Evolutionary conservation across 2,888 invertebrate species (phyloP), one percentile per base, ranked within the genome.

Genomic region (Zygothrica quintamaculata): DNA sequence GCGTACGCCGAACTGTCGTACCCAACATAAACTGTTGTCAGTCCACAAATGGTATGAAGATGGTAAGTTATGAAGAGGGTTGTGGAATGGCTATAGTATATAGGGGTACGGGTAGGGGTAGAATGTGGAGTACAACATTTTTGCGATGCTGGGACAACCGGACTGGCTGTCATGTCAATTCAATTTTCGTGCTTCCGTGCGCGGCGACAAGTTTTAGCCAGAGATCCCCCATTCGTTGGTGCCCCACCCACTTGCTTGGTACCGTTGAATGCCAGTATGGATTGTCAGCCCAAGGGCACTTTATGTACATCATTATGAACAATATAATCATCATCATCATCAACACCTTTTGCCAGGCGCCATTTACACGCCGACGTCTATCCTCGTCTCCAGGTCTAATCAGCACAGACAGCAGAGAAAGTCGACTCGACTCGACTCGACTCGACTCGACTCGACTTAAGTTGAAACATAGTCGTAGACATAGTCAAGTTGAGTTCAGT

Each of bases 131-230:
- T n/a, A n/a, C n/a, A n/a, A n/a, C n/a, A n/a, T n/a, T n/a, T n/a
- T n/a, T n/a, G n/a, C 12, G 46, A 36, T 36, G 46, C 39, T 42
- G 25, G 25, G 34, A 26, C 47, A 52, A 34, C 36, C 44, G 59
- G 52, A 50, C 80, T 40, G 51, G 77, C 87, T 81, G 84, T 81
- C 82, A 87, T 77, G 84, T 84, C 84, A 84, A 87, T 84, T 85
- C 87, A 84, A 84, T 84, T 84, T 84, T 81, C 82, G 79, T 77
- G 87, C 87, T 85, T 84, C 85, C 87, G 84, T 85, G 85, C 87
- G 85, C 85, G 80, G 87, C 80, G 80, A 81, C 80, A 81, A 81
- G 80, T 86, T 81, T 81, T 81, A 81, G 87, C 71, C 86, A 74
- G 80, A 47, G 48, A 57, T 64, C 25, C 25, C 51, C 6, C 34